phyloP scores from a whole-genome alignment of 1,140 invertebrate species.

The Acromyrmex heyeri region DNA sequence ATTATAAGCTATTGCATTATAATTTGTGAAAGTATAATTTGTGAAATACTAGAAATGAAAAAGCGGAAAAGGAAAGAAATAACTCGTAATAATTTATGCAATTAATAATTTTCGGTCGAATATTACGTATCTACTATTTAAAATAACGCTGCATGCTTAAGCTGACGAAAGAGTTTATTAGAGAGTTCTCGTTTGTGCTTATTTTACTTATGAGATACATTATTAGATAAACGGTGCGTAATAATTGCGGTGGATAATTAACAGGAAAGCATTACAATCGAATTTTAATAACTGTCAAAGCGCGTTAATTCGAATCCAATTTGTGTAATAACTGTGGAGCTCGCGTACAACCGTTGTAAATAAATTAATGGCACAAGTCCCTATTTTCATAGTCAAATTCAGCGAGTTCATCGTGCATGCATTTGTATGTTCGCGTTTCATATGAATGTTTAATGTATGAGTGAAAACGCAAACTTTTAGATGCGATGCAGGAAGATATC shows the following conservation, averaged over 20 bases:
- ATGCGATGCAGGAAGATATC: neutral
- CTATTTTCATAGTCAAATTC: slow-evolving; percentile 7
- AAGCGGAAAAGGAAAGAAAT: neutral
- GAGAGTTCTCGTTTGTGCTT: neutral
- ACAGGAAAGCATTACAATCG: slow-evolving; percentile 5
- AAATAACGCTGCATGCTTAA: neutral
- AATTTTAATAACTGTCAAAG: slow-evolving; percentile 54
- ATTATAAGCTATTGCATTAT: neutral
- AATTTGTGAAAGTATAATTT: neutral
- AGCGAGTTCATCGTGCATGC: slow-evolving; percentile 26
- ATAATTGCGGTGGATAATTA: slow-evolving; percentile 32
- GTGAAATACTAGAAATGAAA: neutral
- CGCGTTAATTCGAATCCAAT: slow-evolving; percentile 42
- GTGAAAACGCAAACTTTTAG: slow-evolving; percentile 35
- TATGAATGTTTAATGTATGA: slow-evolving; percentile 12
- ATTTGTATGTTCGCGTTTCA: slow-evolving; percentile 56
- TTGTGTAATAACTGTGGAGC: slow-evolving; percentile 51
- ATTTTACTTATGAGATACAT: slow-evolving; percentile 1
- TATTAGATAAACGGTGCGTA: neutral
- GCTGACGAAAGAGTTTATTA: slow-evolving; percentile 14
- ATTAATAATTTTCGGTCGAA: slow-evolving; percentile 9
- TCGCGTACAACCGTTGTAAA: neutral
- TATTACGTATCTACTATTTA: neutral
- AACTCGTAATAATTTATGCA: slow-evolving; percentile 10
- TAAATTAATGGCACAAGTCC: slow-evolving; percentile 18